Conservation (phyloP, 2,113 vertebrate genomes). For the Calypte anna region DNA sequence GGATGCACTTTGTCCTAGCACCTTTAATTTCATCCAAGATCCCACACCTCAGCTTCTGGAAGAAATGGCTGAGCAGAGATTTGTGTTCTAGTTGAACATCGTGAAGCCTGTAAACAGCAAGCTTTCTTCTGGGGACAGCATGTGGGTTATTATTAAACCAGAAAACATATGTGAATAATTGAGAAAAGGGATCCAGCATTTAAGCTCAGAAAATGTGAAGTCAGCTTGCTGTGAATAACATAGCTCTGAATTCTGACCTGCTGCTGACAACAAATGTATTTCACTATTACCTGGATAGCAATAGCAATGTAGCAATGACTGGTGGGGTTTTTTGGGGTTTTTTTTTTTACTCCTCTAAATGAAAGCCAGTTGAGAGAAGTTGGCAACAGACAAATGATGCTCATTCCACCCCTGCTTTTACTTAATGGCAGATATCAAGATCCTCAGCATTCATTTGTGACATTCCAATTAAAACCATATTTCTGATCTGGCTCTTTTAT, state of each 20-base stretch:
- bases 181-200: slow-evolving; percentile 43
- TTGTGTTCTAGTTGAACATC: background rate
- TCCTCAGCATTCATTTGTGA: slow-evolving; percentile 28
- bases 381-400: slow-evolving; percentile 70
- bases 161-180: slow-evolving; percentile 68
- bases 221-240: slow-evolving; percentile 63
- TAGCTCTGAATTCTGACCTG: slow-evolving; percentile 63
- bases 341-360: slow-evolving; percentile 27
- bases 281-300: slow-evolving; percentile 64
- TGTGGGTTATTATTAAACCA: slow-evolving; percentile 46
- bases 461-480: slow-evolving; percentile 70
- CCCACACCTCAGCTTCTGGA: background rate
- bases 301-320: background rate
- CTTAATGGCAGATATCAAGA: slow-evolving; percentile 56
- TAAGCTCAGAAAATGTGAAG: slow-evolving; percentile 58
- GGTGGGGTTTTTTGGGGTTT: background rate
- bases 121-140: slow-evolving; percentile 50
- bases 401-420: slow-evolving; percentile 67
- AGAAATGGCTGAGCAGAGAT: background rate
- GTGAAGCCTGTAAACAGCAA: background rate
- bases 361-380: slow-evolving; percentile 68
- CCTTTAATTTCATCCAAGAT: background rate
- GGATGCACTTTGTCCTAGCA: background rate
- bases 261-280: slow-evolving; percentile 68
- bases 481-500: slow-evolving; percentile 58